A percentile compares a stretch with the other conserved stretches of the same genome.
Conservation (phyloP, 2,113 vertebrate genomes). For the Myotis yumanensis region DNA sequence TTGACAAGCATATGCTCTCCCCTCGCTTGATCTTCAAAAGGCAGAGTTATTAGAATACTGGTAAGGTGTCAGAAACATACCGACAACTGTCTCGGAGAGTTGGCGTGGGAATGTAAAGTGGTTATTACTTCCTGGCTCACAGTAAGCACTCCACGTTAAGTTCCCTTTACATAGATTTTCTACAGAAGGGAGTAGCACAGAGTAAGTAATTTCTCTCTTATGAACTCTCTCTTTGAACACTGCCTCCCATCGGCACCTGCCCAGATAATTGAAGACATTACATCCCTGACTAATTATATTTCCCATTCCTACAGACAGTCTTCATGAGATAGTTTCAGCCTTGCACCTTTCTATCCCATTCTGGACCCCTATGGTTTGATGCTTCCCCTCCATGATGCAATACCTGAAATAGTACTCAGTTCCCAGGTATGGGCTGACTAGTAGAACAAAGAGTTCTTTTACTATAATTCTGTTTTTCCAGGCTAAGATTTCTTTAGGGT, state of each 20-base stretch:
- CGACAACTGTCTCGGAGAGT: background rate
- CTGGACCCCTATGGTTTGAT: background rate
- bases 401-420: background rate
- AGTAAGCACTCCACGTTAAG: background rate
- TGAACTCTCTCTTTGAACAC: background rate
- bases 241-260: background rate
- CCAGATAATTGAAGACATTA: background rate
- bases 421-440: background rate
- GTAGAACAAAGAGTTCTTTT: background rate
- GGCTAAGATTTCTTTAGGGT: slow-evolving; percentile 3
- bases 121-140: background rate
- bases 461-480: background rate
- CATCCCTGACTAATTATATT: background rate
- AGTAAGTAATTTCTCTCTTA: background rate
- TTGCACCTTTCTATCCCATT: background rate
- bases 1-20: background rate
- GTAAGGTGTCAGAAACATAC: background rate
- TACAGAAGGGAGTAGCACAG: background rate
- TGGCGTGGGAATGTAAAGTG: background rate
- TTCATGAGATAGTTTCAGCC: background rate
- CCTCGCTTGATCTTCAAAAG: background rate
- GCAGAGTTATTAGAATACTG: background rate
- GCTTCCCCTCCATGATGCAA: background rate
- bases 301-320: background rate
- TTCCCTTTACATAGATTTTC: background rate